Evolutionary conservation across 1,140 invertebrate genomes (phyloP), one percentile per base, ranked within the genome.

Genomic region (Zophobas atratus): DNA sequence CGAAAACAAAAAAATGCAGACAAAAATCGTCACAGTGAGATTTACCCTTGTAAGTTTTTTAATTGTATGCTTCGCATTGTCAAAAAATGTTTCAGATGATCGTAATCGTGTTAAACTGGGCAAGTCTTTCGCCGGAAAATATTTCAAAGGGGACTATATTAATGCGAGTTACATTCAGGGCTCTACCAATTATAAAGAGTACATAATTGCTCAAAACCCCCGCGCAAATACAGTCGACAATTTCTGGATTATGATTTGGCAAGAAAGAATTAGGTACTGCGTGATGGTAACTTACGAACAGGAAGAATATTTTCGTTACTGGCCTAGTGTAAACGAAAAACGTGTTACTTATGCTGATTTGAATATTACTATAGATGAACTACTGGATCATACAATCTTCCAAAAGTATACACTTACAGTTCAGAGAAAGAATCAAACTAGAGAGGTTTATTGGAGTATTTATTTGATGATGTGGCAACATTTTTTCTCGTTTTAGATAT

Each of bases 201-300:
- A 94, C 79, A 93, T 95, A 77, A 93, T 94, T 8, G 92, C 93
- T 20, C 94, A 95, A 87, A 94, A 93, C 33, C 94, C 95, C 0
- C 90, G 93, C 78, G 88, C 90, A 6, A 89, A 91, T 77, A 96
- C 94, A 5, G 86, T 91, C 0, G 87, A 87, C 51, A 94, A 95
- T 84, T 95, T 96, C 85, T 96, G 94, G 94, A 86, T 91, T 78
- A 95, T 95, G 93, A 85, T 94, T 34, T 91, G 93, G 85, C 90
- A 94, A 81, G 89, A 93, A 82, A 90, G 93, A 63, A 89, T 91
- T 0, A 87, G 89, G 60, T 87, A 94, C 20, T 93, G 96, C 84
- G 89, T 95, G 41, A 95, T 95, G 92, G 87, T 94, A 36, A 94
- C 94, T 8, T 92, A 36, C 8, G 3, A 55, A 8, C 5, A 32